These are phyloP conservation scores for zebrafish (Danio rerio) DNA, from an alignment of 2,113 vertebrate genomes.

Conservation along the genomic window DNA sequence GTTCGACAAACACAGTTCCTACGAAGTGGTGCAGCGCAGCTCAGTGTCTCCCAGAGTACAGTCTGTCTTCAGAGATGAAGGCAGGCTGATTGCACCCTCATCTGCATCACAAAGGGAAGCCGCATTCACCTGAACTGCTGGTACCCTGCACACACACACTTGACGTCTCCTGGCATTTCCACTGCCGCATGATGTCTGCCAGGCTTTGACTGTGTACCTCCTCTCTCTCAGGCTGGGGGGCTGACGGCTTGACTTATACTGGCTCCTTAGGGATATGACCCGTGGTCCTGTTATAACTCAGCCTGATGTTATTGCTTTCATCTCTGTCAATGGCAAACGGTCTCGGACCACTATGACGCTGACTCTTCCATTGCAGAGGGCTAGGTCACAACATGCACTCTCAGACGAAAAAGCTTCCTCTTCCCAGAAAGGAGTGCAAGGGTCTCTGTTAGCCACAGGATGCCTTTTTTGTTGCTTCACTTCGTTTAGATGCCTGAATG, in stretches of 20 bases:
- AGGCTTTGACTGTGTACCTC: slow-evolving; percentile 26
- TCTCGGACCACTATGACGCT: neutral
- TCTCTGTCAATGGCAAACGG: slow-evolving; percentile 31
- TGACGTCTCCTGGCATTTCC: slow-evolving; percentile 68
- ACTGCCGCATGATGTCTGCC: slow-evolving; percentile 66
- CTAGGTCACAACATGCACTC: slow-evolving; percentile 33
- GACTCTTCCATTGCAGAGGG: neutral
- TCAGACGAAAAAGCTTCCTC: neutral
- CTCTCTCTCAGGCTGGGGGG: slow-evolving; percentile 24
- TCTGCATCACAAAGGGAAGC: slow-evolving; percentile 77
- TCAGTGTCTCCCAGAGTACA: slow-evolving; percentile 68
- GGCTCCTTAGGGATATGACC: slow-evolving; percentile 34
- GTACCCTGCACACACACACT: slow-evolving; percentile 60
- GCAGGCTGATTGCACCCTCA: slow-evolving; percentile 74
- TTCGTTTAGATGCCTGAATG: neutral
- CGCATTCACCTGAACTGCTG: slow-evolving; percentile 73
- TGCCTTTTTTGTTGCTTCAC: slow-evolving; percentile 1
- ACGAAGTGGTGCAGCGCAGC: slow-evolving; percentile 69
- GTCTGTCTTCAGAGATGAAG: slow-evolving; percentile 73
- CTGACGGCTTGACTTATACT: slow-evolving; percentile 39
- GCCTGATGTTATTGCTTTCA: slow-evolving; percentile 45
- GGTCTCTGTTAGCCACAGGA: slow-evolving; percentile 23
- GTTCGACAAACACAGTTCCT: slow-evolving; percentile 69
- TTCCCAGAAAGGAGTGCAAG: slow-evolving; percentile 16
- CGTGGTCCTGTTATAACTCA: slow-evolving; percentile 16